Percentiles rank a stretch among this genome's conserved stretches.
phyloP scores from a whole-genome alignment of 2,888 invertebrate species.

The Acleris laterana region DNA sequence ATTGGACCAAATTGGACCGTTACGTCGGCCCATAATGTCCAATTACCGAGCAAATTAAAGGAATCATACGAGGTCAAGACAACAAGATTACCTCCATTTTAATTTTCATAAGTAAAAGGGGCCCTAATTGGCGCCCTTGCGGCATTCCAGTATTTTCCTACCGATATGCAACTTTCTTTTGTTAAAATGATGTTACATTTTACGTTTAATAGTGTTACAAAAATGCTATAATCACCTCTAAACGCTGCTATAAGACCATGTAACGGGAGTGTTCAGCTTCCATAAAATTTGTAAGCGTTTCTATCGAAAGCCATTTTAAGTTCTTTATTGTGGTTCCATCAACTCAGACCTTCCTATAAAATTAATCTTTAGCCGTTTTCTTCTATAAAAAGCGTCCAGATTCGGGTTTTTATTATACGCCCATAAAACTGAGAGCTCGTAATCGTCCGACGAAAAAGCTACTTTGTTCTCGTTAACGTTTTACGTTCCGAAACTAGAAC shows the following conservation, averaged over 20 bases:
- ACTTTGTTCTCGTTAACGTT: constrained; percentile 52
- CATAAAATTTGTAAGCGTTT: constrained; percentile 35
- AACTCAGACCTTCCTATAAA: constrained; percentile 57
- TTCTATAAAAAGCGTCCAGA: constrained; percentile 68
- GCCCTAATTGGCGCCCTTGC: constrained; percentile 49
- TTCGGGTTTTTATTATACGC: constrained; percentile 68
- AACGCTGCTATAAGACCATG: constrained; percentile 26
- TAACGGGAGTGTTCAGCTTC: constrained; percentile 30
- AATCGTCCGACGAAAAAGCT: constrained; percentile 52
- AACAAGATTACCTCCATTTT: constrained; percentile 57
- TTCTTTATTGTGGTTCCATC: constrained; percentile 59
- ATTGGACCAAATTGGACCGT: constrained; percentile 79
- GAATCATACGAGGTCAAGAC: constrained; percentile 59
- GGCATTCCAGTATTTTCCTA: constrained; percentile 42
- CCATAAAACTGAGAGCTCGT: constrained; percentile 74
- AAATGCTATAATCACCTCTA: constrained; percentile 18
- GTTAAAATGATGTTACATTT: constrained; percentile 4
- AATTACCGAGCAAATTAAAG: constrained; percentile 78
- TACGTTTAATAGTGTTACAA: constrained; percentile 2
- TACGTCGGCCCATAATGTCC: constrained; percentile 74
- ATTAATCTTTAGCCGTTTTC: constrained; percentile 60
- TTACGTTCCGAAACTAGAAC: constrained; percentile 50
- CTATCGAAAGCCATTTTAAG: constrained; percentile 50
- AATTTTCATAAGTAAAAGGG: constrained; percentile 53
- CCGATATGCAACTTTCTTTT: constrained; percentile 17